Conservation (phyloP, 2,888 invertebrate genomes). For the Proisotoma minuta region DNA sequence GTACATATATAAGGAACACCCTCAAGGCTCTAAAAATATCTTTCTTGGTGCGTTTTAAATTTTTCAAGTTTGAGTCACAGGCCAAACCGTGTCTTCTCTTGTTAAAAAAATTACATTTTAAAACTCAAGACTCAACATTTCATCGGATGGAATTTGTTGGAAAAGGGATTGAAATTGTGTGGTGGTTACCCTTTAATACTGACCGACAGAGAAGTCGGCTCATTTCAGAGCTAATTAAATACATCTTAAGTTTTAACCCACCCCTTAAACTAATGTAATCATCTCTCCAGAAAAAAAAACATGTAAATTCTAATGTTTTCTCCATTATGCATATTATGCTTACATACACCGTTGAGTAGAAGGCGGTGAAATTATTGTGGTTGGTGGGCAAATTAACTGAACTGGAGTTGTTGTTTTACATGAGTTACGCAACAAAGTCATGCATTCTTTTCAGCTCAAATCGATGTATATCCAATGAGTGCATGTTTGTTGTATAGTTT, state of each 20-base stretch:
- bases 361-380: no score
- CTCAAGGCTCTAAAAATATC: background rate
- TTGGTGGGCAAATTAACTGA: no score
- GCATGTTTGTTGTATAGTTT: no score
- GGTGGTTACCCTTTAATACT: constrained; percentile 19
- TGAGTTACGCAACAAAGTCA: no score
- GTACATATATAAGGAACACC: constrained; percentile 8
- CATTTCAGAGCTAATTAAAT: constrained; percentile 39
- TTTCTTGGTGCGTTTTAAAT: constrained; percentile 6
- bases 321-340: background rate
- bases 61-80: background rate
- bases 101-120: background rate
- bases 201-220: constrained; percentile 37
- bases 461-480: no score
- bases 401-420: no score
- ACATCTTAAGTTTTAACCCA: constrained; percentile 34
- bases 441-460: no score
- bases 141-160: background rate
- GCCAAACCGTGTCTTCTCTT: constrained; percentile 1
- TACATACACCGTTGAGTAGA: background rate
- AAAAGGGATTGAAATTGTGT: constrained; percentile 3
- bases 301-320: background rate
- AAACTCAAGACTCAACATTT: background rate
- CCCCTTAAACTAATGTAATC: constrained; percentile 25
- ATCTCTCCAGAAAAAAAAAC: background rate